Base-by-base conservation (phyloP, 1,140 invertebrate species). In the Cotesia chilonis region DNA sequence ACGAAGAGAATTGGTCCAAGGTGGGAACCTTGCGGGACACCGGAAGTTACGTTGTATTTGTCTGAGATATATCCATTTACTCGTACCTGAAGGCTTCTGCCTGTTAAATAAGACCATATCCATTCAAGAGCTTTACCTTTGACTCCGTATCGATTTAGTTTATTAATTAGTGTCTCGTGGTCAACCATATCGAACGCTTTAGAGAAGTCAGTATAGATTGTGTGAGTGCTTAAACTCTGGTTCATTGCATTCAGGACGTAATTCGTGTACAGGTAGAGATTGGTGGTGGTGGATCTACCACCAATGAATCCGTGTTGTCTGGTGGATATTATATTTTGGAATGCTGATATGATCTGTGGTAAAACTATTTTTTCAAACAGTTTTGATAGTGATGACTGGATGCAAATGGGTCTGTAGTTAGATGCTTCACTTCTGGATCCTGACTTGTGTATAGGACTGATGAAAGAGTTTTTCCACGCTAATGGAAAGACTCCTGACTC, bases 1-100 rank as follows among this genome's bases (percentile, higher is more conserved):
- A 51, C 51, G 55, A 75, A 75, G 4, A 75, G 20, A 12, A 75
- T 55, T 0, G 71, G 74, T n/a, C 74, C 74, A 0, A 75, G 51
- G n/a, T 73, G 60, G 4, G 66, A 75, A 3, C 71, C 75, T 41
- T 78, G 75, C 10, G 74, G 71, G 3, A 78, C 72, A 10, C 73
- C 72, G 0, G 72, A 74, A 35, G n/a, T 55, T 7, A 70, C 72
- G 5, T 7, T 4, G 2, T 52, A 35, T 0, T 10, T 0, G 9
- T 47, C 2, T 3, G 74, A 74, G 5, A 12, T 1, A 3, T 12
- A 5, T 41, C 52, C 55, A 14, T 38, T 17, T 9, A 74, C 57
- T 41, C 51, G 38, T 1, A 75, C 73, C 20, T 41, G 54, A 47
- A 77, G 73, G 0, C 52, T 60, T n/a, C 71, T 60, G 2, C 61